These are phyloP conservation scores for Cladopsammia gracilis DNA, from an alignment of 64 coral and sea anemone species.

Conservation along the genomic window DNA sequence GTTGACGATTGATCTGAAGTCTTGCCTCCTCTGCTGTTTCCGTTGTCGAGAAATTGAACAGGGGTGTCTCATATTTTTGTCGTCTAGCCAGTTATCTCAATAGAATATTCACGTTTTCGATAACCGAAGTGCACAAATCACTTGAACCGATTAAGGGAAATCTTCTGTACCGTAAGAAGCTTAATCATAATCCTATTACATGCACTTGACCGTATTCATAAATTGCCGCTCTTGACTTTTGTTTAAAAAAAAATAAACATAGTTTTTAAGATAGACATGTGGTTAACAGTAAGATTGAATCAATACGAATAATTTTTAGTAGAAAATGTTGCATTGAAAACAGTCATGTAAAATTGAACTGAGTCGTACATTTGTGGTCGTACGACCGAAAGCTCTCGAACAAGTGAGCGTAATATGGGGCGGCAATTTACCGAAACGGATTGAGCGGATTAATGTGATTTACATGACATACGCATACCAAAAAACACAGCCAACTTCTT, in stretches of 20 bases:
- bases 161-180: constrained; percentile 23
- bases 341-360: no score
- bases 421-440: neutral
- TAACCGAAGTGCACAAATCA: neutral
- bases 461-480: no score
- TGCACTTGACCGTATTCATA: neutral
- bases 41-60: neutral
- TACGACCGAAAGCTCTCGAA: neutral
- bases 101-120: neutral
- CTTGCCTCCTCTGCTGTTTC: neutral
- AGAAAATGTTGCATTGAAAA: no score
- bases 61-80: neutral
- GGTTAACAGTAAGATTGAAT: no score
- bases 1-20: neutral
- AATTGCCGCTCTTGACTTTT: neutral
- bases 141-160: neutral
- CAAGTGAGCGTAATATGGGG: neutral
- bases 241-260: no score
- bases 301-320: no score
- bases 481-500: no score
- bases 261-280: neutral
- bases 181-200: neutral
- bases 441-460: no score
- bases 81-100: neutral
- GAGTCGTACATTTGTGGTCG: no score